These are phyloP conservation scores for Pheosia gnoma DNA, from an alignment of 2,888 invertebrate genomes.

Conservation along the genomic window DNA sequence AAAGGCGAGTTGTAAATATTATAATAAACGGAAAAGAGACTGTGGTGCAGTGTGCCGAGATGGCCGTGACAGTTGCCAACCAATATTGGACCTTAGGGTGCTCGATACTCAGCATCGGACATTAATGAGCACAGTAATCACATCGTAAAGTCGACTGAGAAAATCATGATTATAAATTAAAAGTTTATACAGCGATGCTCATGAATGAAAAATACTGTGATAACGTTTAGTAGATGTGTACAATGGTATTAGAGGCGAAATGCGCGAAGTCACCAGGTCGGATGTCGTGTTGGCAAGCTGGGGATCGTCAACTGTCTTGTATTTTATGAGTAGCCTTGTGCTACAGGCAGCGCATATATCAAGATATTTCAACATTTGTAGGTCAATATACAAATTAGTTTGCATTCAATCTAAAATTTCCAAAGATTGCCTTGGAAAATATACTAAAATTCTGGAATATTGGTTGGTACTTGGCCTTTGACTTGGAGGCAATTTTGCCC, in stretches of 20 bases:
- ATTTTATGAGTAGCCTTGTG: constrained; percentile 39
- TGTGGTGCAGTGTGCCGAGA: constrained; percentile 84
- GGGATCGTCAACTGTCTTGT: constrained; percentile 39
- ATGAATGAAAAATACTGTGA: constrained; percentile 59
- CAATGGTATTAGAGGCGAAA: constrained; percentile 38
- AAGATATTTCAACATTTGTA: constrained; percentile 23
- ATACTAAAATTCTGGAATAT: no score
- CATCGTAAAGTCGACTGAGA: constrained; percentile 37
- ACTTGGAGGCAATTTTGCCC: not conserved
- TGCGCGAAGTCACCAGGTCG: constrained; percentile 50
- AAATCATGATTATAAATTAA: constrained; percentile 39
- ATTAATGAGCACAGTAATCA: constrained; percentile 21
- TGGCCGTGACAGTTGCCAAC: constrained; percentile 64
- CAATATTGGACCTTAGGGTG: constrained; percentile 57
- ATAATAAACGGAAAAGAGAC: constrained; percentile 81
- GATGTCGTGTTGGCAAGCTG: constrained; percentile 59
- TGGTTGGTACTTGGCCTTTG: no score
- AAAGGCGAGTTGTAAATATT: constrained; percentile 85
- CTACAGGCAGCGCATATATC: constrained; percentile 7
- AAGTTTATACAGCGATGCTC: constrained; percentile 42
- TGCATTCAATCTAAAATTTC: no score
- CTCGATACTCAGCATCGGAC: constrained; percentile 42
- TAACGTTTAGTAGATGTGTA: constrained; percentile 47
- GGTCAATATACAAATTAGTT: constrained; percentile 10
- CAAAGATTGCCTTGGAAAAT: no score